Base-by-base conservation (phyloP, 2,888 invertebrate species). In the Autographa pulchrina region DNA sequence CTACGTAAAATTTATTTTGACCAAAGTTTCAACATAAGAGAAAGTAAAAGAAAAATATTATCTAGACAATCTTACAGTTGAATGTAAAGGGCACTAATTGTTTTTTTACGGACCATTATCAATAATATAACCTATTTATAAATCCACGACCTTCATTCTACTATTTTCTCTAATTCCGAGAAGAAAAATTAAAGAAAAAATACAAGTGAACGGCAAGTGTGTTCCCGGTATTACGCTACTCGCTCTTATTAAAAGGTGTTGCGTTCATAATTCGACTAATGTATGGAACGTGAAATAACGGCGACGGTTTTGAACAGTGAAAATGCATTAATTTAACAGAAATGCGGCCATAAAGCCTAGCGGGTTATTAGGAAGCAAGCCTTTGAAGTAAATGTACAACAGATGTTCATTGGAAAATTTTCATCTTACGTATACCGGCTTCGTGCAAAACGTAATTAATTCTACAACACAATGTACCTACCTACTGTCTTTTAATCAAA, bases 241-340 rank as follows among this genome's bases (percentile, higher is more conserved):
- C 74, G 64, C 71, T 74, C 73, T 75, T 82, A 83, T 78, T 79
- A 80, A 76, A 83, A 83, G 77, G 85, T 85, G 82, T 79, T 85
- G 79, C 80, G 81, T 82, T 83, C 78, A 85, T 86, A 86, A 88
- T 89, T 85, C 85, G 81, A 82, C 81, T 88, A 85, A 88, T 84
- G 79, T 85, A 78, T 72, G 78, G 74, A 82, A 83, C 76, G 81
- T 68, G 82, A 78, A 81, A 83, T 86, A 84, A 86, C 80, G 81
- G 56, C 67, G 76, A 77, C 78, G 81, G 82, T 87, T 85, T 82
- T 75, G 80, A 85, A 85, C 85, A 84, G 80, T 81, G 85, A 86
- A 86, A 87, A 89, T 89, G 87, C 86, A 89, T 89, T 89, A 89
- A 89, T 89, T 88, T 88, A 81, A 83, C 85, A 78, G 80, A 84